These are phyloP conservation scores for Anthoptus insignis DNA, from an alignment of 2,888 invertebrate species.

Conservation along the genomic window DNA sequence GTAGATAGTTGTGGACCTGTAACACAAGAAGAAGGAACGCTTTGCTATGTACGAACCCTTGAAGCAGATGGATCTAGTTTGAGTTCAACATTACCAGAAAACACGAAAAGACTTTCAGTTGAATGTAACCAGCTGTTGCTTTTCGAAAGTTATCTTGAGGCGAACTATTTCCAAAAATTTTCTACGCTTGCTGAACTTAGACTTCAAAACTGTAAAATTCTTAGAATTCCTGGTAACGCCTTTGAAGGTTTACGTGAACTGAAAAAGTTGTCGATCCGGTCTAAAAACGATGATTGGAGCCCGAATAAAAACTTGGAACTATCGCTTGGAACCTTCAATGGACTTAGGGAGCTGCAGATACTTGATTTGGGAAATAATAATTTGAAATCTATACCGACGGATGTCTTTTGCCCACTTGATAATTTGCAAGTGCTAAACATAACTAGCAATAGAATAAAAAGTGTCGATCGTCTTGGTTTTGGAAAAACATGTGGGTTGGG, in stretches of 20 bases:
- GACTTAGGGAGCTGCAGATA: constrained; percentile 92
- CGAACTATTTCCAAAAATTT: constrained; percentile 91
- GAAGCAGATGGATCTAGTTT: constrained; percentile 90
- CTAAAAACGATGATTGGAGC: constrained; percentile 94
- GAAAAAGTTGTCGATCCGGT: constrained; percentile 92
- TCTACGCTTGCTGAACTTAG: constrained; percentile 92
- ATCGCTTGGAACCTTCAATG: constrained; percentile 90
- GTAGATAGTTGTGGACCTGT: constrained; percentile 74
- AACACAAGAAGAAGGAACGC: constrained; percentile 81
- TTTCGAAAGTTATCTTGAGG: constrained; percentile 92
- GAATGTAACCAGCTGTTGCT: constrained; percentile 93
- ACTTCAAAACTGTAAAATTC: constrained; percentile 93
- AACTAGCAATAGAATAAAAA: constrained; percentile 93
- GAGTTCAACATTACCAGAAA: constrained; percentile 88
- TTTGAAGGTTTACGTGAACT: constrained; percentile 94
- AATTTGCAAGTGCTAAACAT: constrained; percentile 94
- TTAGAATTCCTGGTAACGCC: constrained; percentile 91
- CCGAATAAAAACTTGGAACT: constrained; percentile 92
- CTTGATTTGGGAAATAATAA: constrained; percentile 94
- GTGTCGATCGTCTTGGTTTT: constrained; percentile 92
- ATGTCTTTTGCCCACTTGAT: constrained; percentile 92
- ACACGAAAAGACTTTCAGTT: constrained; percentile 91
- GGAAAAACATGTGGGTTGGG: constrained; percentile 89
- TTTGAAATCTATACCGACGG: constrained; percentile 92
- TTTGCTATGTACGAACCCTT: constrained; percentile 90